A percentile compares a stretch with the other conserved stretches of the same genome.
phyloP scores from a whole-genome alignment of 2,113 vertebrate genomes.

The Pedetes capensis region DNA sequence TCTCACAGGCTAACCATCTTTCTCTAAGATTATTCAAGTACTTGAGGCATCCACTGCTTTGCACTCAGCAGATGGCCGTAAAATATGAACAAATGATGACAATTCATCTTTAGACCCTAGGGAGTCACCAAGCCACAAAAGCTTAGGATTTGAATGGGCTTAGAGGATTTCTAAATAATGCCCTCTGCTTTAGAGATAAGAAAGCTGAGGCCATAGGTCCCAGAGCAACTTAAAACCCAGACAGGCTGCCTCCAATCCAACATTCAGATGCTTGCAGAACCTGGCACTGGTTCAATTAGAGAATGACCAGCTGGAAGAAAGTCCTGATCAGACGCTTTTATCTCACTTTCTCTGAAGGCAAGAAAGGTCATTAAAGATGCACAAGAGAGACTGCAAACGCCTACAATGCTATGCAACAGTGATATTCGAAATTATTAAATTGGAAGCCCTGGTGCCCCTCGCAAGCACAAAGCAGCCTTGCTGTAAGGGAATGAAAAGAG shows the following conservation, averaged over 20 bases:
- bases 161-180: constrained; percentile 50
- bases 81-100: constrained; percentile 37
- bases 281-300: background rate
- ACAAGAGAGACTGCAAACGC: background rate
- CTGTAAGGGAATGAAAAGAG: constrained; percentile 5
- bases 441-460: background rate
- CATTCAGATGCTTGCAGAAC: background rate
- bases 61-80: background rate
- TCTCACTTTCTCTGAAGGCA: constrained; percentile 31
- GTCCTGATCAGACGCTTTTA: background rate
- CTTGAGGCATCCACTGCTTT: background rate
- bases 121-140: constrained; percentile 25
- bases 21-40: background rate
- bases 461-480: background rate
- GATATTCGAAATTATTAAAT: constrained; percentile 43
- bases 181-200: background rate
- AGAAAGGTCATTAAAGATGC: constrained; percentile 48
- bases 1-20: background rate
- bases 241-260: background rate
- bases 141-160: constrained; percentile 18
- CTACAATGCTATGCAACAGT: background rate
- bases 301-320: constrained; percentile 14
- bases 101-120: background rate
- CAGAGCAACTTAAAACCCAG: background rate
- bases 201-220: background rate